These are phyloP conservation scores for Picathartes gymnocephalus DNA, from an alignment of 2,113 vertebrate species.

Conservation along the genomic window DNA sequence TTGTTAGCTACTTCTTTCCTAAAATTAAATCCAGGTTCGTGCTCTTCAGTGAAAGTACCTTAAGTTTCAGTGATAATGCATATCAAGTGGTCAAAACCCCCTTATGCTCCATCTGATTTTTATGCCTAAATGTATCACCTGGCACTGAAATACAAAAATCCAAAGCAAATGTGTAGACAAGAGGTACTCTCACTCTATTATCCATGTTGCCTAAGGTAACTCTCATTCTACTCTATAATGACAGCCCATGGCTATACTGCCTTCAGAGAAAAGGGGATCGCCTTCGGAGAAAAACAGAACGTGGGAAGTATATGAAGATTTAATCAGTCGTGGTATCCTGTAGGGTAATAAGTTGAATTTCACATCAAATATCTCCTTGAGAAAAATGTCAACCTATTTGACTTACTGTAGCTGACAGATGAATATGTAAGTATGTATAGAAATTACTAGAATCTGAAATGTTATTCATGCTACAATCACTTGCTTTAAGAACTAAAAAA, in stretches of 20 bases:
- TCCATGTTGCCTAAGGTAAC: not conserved
- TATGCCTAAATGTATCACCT: not conserved
- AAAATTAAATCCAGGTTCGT: not conserved
- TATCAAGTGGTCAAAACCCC: not conserved
- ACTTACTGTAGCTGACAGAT: not conserved
- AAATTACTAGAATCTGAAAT: not conserved
- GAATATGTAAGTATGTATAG: not conserved
- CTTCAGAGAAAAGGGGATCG: not conserved
- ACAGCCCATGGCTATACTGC: not conserved
- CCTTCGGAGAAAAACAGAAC: not conserved
- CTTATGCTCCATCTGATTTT: not conserved
- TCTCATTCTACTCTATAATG: not conserved
- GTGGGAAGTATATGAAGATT: not conserved
- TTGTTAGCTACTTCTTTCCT: not conserved
- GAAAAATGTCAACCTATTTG: not conserved
- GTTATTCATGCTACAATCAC: not conserved
- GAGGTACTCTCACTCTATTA: not conserved
- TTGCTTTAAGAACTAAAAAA: not conserved
- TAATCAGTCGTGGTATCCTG: not conserved
- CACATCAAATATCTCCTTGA: not conserved
- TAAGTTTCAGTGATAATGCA: not conserved
- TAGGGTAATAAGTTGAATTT: not conserved
- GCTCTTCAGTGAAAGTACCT: not conserved
- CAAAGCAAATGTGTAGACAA: not conserved
- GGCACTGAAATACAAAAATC: not conserved